These are phyloP conservation scores for Papilio helenus DNA, from an alignment of 1,140 invertebrate species.

Conservation along the genomic window DNA sequence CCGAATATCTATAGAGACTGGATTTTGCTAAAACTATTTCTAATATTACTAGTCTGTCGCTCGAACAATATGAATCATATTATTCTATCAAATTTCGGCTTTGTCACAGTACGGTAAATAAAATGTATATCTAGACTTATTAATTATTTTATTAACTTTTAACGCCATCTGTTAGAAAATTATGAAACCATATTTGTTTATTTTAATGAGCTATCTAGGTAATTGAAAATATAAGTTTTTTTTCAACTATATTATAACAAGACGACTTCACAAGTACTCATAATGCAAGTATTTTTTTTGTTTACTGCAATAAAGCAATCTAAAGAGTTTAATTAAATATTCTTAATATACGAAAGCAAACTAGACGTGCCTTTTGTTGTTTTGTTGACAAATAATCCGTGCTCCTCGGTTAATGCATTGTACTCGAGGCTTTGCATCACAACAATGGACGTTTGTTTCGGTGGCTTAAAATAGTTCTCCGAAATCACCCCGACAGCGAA, in stretches of 20 bases:
- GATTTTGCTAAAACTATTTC: background rate
- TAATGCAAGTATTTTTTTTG: background rate
- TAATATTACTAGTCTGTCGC: background rate
- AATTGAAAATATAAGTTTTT: no score
- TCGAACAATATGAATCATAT: background rate
- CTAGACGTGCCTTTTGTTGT: constrained; percentile 10
- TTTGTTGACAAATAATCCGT: constrained; percentile 20
- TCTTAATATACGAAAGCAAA: background rate
- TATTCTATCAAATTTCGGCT: no score
- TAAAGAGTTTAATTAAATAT: constrained; percentile 10
- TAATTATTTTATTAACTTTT: no score
- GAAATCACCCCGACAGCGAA: constrained; percentile 3
- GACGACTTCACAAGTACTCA: no score
- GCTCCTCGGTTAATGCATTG: constrained; percentile 22
- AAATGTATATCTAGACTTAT: no score
- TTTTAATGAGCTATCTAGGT: no score
- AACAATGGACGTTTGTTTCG: constrained; percentile 20
- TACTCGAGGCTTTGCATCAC: constrained; percentile 15
- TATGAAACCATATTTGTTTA: no score
- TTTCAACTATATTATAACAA: no score
- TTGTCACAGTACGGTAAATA: no score
- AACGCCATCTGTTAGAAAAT: no score
- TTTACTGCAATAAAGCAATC: background rate
- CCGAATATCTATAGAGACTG: background rate
- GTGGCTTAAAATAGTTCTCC: constrained; percentile 8